phyloP scores from a whole-genome alignment of 2,888 invertebrate genomes.

The Mystacides longicornis region DNA sequence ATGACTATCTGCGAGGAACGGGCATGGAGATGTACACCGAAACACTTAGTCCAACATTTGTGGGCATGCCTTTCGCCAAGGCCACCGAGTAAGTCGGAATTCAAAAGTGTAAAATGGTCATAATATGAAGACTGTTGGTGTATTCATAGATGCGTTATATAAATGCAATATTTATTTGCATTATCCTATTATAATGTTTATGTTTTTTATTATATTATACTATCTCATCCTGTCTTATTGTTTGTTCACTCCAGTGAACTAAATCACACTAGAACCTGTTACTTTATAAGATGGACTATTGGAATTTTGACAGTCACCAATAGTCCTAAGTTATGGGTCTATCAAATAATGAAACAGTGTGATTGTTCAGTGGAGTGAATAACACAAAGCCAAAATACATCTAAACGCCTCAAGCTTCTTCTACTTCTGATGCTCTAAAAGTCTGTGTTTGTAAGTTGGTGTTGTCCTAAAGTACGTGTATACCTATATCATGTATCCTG shows the following conservation, averaged over 20 bases:
- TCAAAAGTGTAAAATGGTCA: neutral
- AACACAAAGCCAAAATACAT: neutral
- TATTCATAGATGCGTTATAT: conserved; percentile 15
- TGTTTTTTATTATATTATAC: neutral
- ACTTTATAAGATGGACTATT: too few species aligned
- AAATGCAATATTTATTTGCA: conserved; percentile 8
- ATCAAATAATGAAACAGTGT: neutral
- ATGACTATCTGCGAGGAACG: conserved; percentile 98
- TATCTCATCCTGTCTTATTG: neutral
- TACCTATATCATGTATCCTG: neutral
- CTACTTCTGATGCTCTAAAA: conserved; percentile 18
- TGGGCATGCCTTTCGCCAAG: conserved; percentile 96
- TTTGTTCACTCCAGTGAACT: neutral
- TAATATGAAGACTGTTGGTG: neutral
- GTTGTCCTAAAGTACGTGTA: conserved; percentile 16
- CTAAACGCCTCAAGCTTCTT: conserved; percentile 19
- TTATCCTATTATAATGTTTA: conserved; percentile 4
- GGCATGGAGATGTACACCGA: conserved; percentile 99
- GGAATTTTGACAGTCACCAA: too few species aligned
- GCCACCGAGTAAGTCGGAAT: conserved; percentile 93
- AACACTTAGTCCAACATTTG: conserved; percentile 94
- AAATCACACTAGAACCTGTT: too few species aligned
- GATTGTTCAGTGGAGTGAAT: conserved; percentile 18
- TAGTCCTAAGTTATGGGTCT: neutral
- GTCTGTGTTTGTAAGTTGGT: conserved; percentile 18